Conservation (phyloP, 1,140 invertebrate genomes). For the Caenorhabditis remanei region DNA sequence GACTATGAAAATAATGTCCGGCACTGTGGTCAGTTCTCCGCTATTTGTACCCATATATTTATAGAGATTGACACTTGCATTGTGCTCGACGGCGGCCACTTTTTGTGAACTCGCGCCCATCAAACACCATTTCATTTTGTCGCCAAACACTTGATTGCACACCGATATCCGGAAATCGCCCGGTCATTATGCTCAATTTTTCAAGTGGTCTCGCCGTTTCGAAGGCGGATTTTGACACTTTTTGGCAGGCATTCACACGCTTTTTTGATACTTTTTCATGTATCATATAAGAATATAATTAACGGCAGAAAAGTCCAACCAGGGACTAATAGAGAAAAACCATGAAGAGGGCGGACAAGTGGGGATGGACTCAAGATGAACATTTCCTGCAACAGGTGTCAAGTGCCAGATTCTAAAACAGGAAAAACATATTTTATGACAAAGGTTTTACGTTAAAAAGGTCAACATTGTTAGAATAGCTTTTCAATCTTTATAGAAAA, state of each 20-base stretch:
- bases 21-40: constrained; percentile 52
- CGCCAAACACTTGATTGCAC: constrained; percentile 48
- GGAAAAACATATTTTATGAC: too few relatives aligned
- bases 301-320: neutral
- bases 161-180: constrained; percentile 52
- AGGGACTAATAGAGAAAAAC: neutral
- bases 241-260: neutral
- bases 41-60: constrained; percentile 57
- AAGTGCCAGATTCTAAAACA: too few relatives aligned
- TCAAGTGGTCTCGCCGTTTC: constrained; percentile 25
- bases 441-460: too few relatives aligned
- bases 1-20: constrained; percentile 35
- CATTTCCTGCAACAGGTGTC: neutral
- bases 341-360: too few relatives aligned
- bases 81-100: constrained; percentile 51
- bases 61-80: constrained; percentile 54
- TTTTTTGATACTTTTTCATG: neutral
- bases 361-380: too few relatives aligned
- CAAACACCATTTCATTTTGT: constrained; percentile 50
- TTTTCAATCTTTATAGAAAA: too few relatives aligned
- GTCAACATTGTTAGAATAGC: too few relatives aligned
- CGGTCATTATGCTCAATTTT: constrained; percentile 52
- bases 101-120: constrained; percentile 53
- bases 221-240: constrained; percentile 52
- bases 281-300: neutral